A percentile compares a stretch with the other conserved stretches of the same genome.
Evolutionary conservation across 2,797 vertebrate species (phyloP).

Genomic region (Nasua narica): DNA sequence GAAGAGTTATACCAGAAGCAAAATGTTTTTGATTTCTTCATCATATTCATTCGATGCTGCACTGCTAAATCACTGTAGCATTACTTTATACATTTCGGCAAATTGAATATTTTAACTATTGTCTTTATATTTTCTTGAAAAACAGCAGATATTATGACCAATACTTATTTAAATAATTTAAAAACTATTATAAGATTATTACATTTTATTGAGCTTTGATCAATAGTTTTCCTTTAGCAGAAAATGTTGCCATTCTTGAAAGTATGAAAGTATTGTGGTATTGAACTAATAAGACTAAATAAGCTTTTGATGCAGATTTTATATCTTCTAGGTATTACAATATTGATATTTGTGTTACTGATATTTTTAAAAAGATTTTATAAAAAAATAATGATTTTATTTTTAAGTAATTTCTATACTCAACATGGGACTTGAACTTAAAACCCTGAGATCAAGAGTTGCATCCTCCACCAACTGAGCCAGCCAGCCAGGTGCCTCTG

Average conservation of each 20-base stretch:
- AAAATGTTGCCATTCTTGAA: neutral
- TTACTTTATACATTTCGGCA: neutral
- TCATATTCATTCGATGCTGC: neutral
- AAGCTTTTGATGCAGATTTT: neutral
- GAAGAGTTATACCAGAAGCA: neutral
- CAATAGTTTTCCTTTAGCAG: neutral
- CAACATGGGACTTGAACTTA: neutral
- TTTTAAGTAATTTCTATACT: neutral
- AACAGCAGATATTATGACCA: neutral
- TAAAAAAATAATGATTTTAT: neutral
- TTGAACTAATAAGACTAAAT: neutral
- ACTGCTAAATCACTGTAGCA: neutral
- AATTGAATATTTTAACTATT: neutral
- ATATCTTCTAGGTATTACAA: neutral
- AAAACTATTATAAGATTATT: neutral
- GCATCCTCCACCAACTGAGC: neutral
- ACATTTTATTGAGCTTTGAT: neutral
- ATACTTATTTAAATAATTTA: neutral
- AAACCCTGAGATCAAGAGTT: neutral
- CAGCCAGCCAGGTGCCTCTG: neutral
- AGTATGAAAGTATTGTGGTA: neutral
- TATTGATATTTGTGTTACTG: neutral
- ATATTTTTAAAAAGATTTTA: neutral
- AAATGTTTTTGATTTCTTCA: neutral
- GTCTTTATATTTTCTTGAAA: neutral